Percentiles rank a stretch among this genome's conserved stretches.
These are phyloP conservation scores for Ostrea edulis DNA, from an alignment of 1,140 invertebrate species.

Conservation along the genomic window DNA sequence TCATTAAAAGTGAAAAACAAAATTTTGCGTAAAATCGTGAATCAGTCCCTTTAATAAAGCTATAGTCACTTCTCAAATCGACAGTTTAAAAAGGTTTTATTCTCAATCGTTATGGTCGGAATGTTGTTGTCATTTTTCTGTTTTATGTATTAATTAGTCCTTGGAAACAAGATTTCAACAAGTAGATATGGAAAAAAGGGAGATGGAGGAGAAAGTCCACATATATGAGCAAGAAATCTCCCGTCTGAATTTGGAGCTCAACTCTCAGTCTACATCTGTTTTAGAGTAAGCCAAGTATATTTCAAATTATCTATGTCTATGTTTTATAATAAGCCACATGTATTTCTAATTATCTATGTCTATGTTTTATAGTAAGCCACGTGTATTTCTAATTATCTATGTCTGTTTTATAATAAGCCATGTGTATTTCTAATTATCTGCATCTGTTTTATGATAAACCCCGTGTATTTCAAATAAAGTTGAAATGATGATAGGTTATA, in stretches of 20 bases:
- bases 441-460: not conserved
- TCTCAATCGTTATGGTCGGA: too few species aligned
- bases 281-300: not conserved
- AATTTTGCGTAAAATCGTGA: too few species aligned
- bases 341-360: too few species aligned
- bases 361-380: conserved; percentile 1
- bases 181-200: not conserved
- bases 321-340: not conserved
- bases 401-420: not conserved
- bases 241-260: not conserved
- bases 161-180: not conserved
- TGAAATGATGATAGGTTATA: too few species aligned
- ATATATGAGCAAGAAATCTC: not conserved
- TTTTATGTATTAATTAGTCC: not conserved
- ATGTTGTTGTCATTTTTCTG: too few species aligned
- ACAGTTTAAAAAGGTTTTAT: too few species aligned
- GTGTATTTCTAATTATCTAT: not conserved
- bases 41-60: too few species aligned
- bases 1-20: too few species aligned
- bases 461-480: not conserved
- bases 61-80: too few species aligned
- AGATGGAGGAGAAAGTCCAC: not conserved
- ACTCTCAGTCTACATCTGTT: not conserved
- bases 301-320: too few species aligned
- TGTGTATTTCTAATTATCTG: not conserved